These are phyloP conservation scores for Danionella cerebrum DNA, from an alignment of 2,113 vertebrate species.

Conservation along the genomic window DNA sequence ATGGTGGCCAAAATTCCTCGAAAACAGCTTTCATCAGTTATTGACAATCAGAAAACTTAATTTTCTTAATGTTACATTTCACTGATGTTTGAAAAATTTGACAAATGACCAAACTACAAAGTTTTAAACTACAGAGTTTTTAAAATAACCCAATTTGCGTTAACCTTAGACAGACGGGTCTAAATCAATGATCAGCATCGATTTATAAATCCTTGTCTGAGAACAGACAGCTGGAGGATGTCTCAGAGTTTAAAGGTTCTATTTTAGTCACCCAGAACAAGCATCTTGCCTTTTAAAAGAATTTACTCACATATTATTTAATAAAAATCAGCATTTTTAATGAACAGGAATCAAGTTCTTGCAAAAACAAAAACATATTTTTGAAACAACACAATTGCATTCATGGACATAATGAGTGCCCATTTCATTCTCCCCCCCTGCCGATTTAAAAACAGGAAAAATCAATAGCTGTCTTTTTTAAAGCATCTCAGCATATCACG, in stretches of 20 bases:
- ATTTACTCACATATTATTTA: no score
- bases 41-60: no score
- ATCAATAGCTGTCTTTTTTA: slow-evolving; percentile 39
- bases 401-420: slow-evolving; percentile 46
- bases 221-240: neutral
- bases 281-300: no score
- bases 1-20: no score
- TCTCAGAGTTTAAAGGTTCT: neutral
- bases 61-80: no score
- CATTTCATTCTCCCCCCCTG: slow-evolving; percentile 31
- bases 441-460: slow-evolving; percentile 40
- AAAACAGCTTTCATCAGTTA: no score
- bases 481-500: neutral
- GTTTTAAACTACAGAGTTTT: no score
- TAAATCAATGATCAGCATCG: neutral
- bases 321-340: no score
- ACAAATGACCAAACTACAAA: no score
- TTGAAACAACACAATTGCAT: slow-evolving; percentile 39
- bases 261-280: neutral
- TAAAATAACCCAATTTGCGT: no score
- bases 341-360: slow-evolving; percentile 45
- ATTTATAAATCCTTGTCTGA: neutral
- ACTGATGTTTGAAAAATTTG: no score
- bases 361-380: slow-evolving; percentile 43
- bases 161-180: neutral